Conservation (phyloP, 2,797 vertebrate species). For the Liasis olivaceus region DNA sequence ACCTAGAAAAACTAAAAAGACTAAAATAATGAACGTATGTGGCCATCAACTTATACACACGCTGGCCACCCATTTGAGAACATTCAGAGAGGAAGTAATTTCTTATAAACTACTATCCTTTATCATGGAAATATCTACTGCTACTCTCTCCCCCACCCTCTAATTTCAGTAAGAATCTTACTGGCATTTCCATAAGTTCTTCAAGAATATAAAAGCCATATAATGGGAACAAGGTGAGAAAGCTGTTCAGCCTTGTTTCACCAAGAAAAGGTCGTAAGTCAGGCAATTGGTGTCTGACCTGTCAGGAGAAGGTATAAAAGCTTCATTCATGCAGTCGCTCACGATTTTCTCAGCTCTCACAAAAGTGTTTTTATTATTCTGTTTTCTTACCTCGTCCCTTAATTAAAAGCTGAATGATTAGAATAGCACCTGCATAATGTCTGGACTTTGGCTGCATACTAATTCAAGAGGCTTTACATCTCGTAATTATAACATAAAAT, state of each 20-base stretch:
- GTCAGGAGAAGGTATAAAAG: constrained; percentile 79
- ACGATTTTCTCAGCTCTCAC: constrained; percentile 78
- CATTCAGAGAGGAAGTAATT: constrained; percentile 51
- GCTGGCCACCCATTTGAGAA: constrained; percentile 14
- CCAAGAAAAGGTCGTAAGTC: constrained; percentile 81
- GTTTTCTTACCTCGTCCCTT: constrained; percentile 82
- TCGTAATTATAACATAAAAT: constrained; percentile 97
- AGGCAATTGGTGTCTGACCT: constrained; percentile 78
- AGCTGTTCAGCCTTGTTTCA: constrained; percentile 78
- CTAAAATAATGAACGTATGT: constrained; percentile 15
- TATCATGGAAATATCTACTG: constrained; percentile 61
- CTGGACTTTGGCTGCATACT: constrained; percentile 81
- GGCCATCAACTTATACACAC: not conserved
- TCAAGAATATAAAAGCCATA: constrained; percentile 68
- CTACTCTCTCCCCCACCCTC: constrained; percentile 37
- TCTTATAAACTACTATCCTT: constrained; percentile 62
- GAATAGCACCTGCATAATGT: constrained; percentile 88
- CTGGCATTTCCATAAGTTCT: constrained; percentile 72
- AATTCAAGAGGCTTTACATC: constrained; percentile 88
- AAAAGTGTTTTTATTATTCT: constrained; percentile 83
- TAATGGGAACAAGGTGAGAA: constrained; percentile 78
- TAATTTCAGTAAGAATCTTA: constrained; percentile 67
- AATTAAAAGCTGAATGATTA: constrained; percentile 86
- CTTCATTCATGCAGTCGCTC: constrained; percentile 78
- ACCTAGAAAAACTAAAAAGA: constrained; percentile 12